A percentile compares a stretch with the other conserved stretches of the same genome.
Conservation (phyloP, 64 coral and sea anemone genomes). For the Cladopsammia gracilis region DNA sequence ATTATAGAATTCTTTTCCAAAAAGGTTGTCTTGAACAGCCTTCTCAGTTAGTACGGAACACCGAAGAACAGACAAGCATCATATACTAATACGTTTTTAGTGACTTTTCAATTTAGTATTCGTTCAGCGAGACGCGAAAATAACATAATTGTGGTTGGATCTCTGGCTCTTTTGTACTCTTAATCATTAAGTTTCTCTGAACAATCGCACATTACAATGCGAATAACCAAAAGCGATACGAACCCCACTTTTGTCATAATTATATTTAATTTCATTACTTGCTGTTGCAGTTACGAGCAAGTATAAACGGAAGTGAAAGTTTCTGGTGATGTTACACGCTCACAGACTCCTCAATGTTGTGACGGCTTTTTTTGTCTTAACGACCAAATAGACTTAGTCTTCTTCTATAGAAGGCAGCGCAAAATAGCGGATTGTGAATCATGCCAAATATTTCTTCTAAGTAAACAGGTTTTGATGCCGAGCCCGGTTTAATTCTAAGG, state of each 20-base stretch:
- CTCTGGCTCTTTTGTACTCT: conserved; percentile 9
- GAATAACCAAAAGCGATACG: conserved; percentile 38
- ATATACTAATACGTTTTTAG: background rate
- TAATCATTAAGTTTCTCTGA: conserved; percentile 48
- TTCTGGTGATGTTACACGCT: background rate
- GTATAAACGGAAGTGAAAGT: background rate
- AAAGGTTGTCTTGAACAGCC: background rate
- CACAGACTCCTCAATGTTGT: background rate
- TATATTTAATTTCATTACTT: conserved; percentile 43
- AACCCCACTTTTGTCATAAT: conserved; percentile 1
- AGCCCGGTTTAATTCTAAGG: conserved; percentile 81
- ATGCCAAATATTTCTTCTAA: conserved; percentile 88
- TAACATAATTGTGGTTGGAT: conserved; percentile 8
- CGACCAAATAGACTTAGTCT: background rate
- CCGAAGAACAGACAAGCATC: background rate
- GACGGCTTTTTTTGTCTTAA: too few relatives aligned
- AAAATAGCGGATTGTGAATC: conserved; percentile 89
- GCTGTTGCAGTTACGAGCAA: background rate
- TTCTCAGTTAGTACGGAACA: background rate
- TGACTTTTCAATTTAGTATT: background rate
- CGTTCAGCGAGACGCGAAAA: conserved; percentile 1
- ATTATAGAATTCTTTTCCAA: background rate
- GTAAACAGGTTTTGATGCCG: conserved; percentile 81
- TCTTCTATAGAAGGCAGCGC: conserved; percentile 8
- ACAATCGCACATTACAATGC: conserved; percentile 29